Conservation (phyloP, 2,888 invertebrate species). For the Athalia cordata region DNA sequence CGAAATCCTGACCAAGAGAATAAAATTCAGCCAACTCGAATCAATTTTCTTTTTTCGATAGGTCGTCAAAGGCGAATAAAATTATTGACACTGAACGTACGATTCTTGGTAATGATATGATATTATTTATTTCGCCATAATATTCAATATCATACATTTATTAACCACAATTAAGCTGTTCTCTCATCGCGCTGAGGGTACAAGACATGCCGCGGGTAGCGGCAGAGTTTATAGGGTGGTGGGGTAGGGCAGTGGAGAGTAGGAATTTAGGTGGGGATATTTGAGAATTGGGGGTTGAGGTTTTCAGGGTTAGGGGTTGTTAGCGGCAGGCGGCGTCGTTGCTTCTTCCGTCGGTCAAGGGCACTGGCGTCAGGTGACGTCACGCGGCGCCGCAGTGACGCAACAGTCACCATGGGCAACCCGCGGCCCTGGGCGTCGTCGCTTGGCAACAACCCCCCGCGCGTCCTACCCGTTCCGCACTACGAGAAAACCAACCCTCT, state of each 20-base stretch:
- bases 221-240: neutral
- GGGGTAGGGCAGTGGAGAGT: constrained; percentile 8
- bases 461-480: neutral
- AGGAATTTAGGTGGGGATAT: constrained; percentile 23
- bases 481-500: neutral
- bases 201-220: neutral
- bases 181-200: neutral
- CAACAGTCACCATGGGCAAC: constrained; percentile 70
- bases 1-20: too few species aligned
- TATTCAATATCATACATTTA: too few species aligned
- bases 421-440: constrained; percentile 59
- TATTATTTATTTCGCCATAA: too few species aligned
- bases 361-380: constrained; percentile 69
- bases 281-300: constrained; percentile 52
- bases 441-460: constrained; percentile 66
- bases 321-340: constrained; percentile 48
- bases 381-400: constrained; percentile 69
- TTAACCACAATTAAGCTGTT: too few species aligned
- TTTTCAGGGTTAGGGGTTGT: constrained; percentile 30
- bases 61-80: too few species aligned
- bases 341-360: constrained; percentile 67
- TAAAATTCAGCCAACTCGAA: too few species aligned
- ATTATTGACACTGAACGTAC: too few species aligned
- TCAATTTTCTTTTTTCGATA: too few species aligned
- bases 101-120: too few species aligned